Percentiles rank a stretch among this genome's conserved stretches.
Conservation (phyloP, 2,888 invertebrate genomes). For the Troilus luridus region DNA sequence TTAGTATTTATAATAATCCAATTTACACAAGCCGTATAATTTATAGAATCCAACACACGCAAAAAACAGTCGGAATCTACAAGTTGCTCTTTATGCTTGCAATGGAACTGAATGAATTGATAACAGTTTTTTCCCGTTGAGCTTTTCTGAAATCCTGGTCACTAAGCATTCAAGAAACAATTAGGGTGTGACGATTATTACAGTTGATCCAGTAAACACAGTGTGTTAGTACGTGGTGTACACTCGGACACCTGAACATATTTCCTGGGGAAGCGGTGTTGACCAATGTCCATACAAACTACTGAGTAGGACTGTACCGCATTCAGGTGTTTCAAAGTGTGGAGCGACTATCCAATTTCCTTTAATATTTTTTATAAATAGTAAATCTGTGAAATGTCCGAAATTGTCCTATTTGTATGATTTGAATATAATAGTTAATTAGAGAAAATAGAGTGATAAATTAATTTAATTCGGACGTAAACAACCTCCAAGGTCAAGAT, state of each 20-base stretch:
- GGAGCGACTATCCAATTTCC: neutral
- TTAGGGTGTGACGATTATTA: conserved; percentile 10
- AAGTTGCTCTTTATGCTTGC: neutral
- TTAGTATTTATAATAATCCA: too few species aligned
- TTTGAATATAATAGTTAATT: too few species aligned
- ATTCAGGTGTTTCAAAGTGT: neutral
- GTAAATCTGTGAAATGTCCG: too few species aligned
- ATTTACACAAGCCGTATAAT: too few species aligned
- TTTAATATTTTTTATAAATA: too few species aligned
- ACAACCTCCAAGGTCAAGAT: too few species aligned
- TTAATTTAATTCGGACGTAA: too few species aligned
- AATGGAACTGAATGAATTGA: neutral
- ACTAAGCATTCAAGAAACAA: neutral
- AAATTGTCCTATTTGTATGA: too few species aligned
- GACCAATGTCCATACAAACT: neutral
- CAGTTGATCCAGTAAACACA: neutral
- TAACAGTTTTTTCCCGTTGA: neutral
- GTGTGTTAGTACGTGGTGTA: neutral
- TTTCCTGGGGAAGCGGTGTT: neutral
- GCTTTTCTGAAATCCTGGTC: neutral
- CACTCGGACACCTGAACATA: conserved; percentile 5
- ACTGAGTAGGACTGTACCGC: neutral
- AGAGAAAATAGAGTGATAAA: too few species aligned
- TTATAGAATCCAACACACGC: neutral
- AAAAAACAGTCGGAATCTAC: neutral